Base-by-base conservation (phyloP, 2,888 invertebrate species). In the Lucinisca nassula region DNA sequence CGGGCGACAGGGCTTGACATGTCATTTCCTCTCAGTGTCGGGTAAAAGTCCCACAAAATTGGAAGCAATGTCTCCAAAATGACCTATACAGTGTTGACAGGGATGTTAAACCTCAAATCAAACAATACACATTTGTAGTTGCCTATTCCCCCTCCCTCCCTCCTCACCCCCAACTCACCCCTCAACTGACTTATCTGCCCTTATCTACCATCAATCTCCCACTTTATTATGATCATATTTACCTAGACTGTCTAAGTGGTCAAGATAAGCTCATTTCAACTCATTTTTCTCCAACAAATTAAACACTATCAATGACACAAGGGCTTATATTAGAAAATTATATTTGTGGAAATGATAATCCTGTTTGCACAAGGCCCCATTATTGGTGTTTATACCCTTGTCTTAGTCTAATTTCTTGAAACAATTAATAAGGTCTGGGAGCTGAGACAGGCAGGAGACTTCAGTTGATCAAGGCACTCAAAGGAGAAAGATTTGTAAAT, bases 221-320 rank as follows among this genome's bases (percentile, higher is more conserved):
- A 35, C 70, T 82, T 79, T 86, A 80, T 67, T 74, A 61, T 51
- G 30, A 72, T 76, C 38, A 77, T 88, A 79, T 88, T 85, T 72
- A 85, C 82, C 76, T 77, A 88, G 88, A 88, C 88, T 77, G 85
- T 80, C 77, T 88, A 85, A 88, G 88, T 79, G 35, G 35, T 12
- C 35, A 35, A 17, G 35, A 67, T 67, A 32, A 17, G 67, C 27
- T 67, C 35, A 35, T 67, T 67, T 8, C 35, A 35, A 30, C 67
- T 21, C 67, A 67, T 67, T 67, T n/a, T 67, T 67, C 67, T 67
- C 35, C 8, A 67, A 67, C 67, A 35, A 67, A 67, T 67, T 30
- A 67, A 35, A 32, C 67, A 32, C n/a, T 67, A 67, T 67, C 67
- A 67, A 17, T 67, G 67, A 35, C 35, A 67, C 35, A 67, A 67